Evolutionary conservation across 2,888 invertebrate species (phyloP).

Genomic region (Caenorhabditis sp.): DNA sequence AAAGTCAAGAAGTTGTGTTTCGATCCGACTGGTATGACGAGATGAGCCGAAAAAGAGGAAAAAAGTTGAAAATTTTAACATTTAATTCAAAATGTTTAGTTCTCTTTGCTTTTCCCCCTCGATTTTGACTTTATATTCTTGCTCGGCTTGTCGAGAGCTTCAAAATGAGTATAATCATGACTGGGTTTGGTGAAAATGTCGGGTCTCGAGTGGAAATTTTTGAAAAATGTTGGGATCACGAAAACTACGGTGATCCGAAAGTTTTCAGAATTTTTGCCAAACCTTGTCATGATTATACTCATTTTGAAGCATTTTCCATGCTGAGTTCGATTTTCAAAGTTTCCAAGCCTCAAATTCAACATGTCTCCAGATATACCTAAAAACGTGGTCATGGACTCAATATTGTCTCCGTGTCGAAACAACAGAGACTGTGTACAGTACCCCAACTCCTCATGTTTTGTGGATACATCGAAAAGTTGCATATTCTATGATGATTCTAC

Average conservation of each 20-base stretch:
- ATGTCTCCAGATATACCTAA: not conserved
- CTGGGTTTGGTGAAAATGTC: too few species aligned
- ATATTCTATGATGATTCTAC: not conserved
- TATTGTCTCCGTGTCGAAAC: not conserved
- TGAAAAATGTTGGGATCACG: too few species aligned
- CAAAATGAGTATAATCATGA: not conserved
- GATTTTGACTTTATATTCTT: too few species aligned
- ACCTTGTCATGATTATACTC: not conserved
- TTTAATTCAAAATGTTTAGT: too few species aligned
- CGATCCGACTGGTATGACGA: not conserved
- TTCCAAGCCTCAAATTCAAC: not conserved
- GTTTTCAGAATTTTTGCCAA: not conserved
- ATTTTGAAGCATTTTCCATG: too few species aligned
- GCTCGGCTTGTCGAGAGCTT: not conserved
- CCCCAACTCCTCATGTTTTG: not conserved
- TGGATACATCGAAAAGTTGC: not conserved
- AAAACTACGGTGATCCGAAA: not conserved
- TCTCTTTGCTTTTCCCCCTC: too few species aligned
- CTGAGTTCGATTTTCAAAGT: too few species aligned
- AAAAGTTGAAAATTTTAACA: too few species aligned
- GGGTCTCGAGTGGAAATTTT: too few species aligned
- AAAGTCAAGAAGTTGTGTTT: constrained; percentile 8
- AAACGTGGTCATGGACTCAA: not conserved
- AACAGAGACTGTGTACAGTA: not conserved
- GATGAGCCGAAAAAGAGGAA: too few species aligned